Base-by-base conservation (phyloP, 2,113 vertebrate genomes). In the Eulemur rufifrons region DNA sequence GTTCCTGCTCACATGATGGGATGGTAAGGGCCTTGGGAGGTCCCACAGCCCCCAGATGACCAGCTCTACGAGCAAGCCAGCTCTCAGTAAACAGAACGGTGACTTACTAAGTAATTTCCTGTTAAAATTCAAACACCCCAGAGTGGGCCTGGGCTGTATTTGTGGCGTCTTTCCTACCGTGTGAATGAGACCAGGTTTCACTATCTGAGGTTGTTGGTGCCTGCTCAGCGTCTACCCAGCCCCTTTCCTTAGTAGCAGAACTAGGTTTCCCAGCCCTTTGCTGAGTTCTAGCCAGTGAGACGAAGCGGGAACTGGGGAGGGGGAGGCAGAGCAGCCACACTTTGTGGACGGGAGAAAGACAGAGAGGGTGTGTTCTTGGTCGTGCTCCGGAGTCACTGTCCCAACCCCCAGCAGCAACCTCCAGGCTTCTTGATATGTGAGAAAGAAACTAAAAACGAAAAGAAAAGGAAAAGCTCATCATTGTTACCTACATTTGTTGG, bases 301-400 rank as follows among this genome's bases (percentile, higher is more conserved):
- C 27, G 2, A 20, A 29, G 63, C 7, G 7, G 52, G 71, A 61
- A 10, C 8, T 18, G 4, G 27, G 8, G 8, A 0, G 0, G 18
- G 32, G 2, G 25, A 64, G 74, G 4, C 32, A 8, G 32, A 80
- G 17, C 5, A 1, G 2, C 12, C 6, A 15, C 8, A 10, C 4
- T 21, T 15, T 11, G 45, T 0, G 12, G 20, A n/a, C 3, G 34
- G 6, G 17, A 21, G 52, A 6, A 34, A 52, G 45, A 39, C 17
- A 32, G 34, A 63, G 39, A 6, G 42, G 1, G 42, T 39, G 54
- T 12, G 34, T 13, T 64, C 27, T 8, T 1, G 18, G 56, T 34
- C 14, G 34, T 27, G 14, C 7, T 7, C 21, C 2, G 45, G 17
- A 15, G 39, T 17, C 78, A 15, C 2, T 6, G 2, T 27, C 32